Conservation (phyloP, 2,888 invertebrate genomes). For the Dasypolia templi region DNA sequence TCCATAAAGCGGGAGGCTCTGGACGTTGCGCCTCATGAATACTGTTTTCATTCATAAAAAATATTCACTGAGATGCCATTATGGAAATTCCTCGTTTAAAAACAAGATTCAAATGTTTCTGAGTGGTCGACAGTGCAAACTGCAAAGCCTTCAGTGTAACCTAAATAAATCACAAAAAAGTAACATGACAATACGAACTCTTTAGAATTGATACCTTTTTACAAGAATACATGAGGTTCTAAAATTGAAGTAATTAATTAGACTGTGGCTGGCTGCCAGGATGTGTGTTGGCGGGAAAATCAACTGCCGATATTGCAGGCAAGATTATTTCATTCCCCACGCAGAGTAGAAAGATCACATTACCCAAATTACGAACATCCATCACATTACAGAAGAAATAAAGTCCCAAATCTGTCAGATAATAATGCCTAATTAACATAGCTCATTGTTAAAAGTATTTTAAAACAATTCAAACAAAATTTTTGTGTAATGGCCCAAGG, state of each 20-base stretch:
- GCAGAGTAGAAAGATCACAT: slow-evolving; percentile 40
- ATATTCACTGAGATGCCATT: slow-evolving; percentile 23
- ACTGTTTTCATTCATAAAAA: slow-evolving; percentile 42
- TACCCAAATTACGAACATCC: slow-evolving; percentile 50
- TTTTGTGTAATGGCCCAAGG: slow-evolving; percentile 71
- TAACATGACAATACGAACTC: slow-evolving; percentile 16
- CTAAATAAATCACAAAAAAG: slow-evolving; percentile 16
- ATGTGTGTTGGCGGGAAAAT: slow-evolving; percentile 38
- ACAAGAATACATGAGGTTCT: slow-evolving; percentile 28
- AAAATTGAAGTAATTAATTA: slow-evolving; percentile 55
- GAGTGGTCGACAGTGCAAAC: slow-evolving; percentile 17
- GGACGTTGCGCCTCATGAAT: slow-evolving; percentile 32
- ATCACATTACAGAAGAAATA: slow-evolving; percentile 48
- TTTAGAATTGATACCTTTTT: slow-evolving; percentile 28
- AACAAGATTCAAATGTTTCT: slow-evolving; percentile 34
- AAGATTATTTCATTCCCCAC: slow-evolving; percentile 55
- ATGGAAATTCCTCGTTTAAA: slow-evolving; percentile 20
- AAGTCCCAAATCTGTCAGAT: slow-evolving; percentile 53
- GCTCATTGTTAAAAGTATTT: slow-evolving; percentile 47
- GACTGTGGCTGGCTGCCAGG: slow-evolving; percentile 60
- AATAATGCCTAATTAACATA: slow-evolving; percentile 58
- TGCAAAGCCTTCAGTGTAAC: slow-evolving; percentile 15
- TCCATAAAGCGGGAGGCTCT: slow-evolving; percentile 1
- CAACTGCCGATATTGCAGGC: slow-evolving; percentile 56
- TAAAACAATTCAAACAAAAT: slow-evolving; percentile 57